These are phyloP conservation scores for Cyphomyrus plagiostoma DNA, from an alignment of 2,113 vertebrate species.

Conservation along the genomic window DNA sequence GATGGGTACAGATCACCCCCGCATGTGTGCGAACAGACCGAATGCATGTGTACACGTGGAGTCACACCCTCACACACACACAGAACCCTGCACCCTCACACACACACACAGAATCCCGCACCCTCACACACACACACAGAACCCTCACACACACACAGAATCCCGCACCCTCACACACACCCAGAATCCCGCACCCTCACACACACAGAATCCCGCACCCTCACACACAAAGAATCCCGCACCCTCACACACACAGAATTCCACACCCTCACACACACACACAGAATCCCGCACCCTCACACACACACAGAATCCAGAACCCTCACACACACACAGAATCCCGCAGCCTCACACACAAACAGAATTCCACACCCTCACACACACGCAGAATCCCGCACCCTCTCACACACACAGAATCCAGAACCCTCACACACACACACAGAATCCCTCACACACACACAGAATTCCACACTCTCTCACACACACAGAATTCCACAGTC, in stretches of 20 bases:
- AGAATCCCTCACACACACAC: slow-evolving; percentile 32
- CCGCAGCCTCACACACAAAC: neutral
- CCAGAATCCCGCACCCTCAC: neutral
- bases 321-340: neutral
- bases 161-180: neutral
- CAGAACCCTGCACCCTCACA: slow-evolving; percentile 20
- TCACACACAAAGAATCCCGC: neutral
- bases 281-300: neutral
- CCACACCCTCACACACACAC: slow-evolving; percentile 5
- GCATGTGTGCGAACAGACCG: slow-evolving; percentile 27
- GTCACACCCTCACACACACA: neutral
- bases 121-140: slow-evolving; percentile 10
- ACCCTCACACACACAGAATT: slow-evolving; percentile 4
- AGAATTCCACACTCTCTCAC: too few species aligned
- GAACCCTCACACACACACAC: slow-evolving; percentile 18
- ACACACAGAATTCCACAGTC: too few species aligned
- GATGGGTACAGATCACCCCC: slow-evolving; percentile 33
- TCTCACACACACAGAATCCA: slow-evolving; percentile 20
- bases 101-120: slow-evolving; percentile 6
- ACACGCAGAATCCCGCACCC: slow-evolving; percentile 23
- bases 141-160: neutral
- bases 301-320: neutral
- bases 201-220: too few species aligned
- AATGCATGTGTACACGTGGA: neutral
- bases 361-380: slow-evolving; percentile 11